Evolutionary conservation across 1,140 invertebrate species (phyloP), one percentile per base, ranked within the genome.

Genomic region (Zaprionus tsacasi): DNA sequence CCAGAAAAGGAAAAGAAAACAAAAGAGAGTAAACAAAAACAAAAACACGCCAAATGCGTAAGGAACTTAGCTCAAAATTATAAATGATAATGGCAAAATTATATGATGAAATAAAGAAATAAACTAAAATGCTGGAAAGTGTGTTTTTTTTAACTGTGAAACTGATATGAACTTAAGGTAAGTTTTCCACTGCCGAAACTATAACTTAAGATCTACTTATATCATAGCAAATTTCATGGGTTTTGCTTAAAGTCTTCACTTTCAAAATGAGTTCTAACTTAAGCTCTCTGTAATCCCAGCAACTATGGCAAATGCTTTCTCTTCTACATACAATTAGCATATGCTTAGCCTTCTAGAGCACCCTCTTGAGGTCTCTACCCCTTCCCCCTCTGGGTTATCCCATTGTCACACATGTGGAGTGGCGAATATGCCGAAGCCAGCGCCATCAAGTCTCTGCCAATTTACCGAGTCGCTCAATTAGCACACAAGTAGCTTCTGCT

Each of bases 81-180:
- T 78, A 79, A 64, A 79, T 55, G 73, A 87, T 78, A 82, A 82
- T 56, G 85, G 73, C 83, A 88, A 83, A 79, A 88, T 88, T 87
- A 87, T 88, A 89, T 88, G 78, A 87, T 36, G 77, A 87, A 83
- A 81, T 88, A 87, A 87, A 88, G 70, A 88, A 81, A 80, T 83
- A 61, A 73, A 77, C 60, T 35, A 36, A 68, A 60, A 48, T 36
- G 43, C 6, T 38, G 0, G 8, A 7, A 3, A 38, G 54, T 40
- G 21, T 66, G 30, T 70, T 50, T 64, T 15, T 13, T 8, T 30
- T 27, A n/a, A n/a, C n/a, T n/a, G n/a, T n/a, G 2, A 21, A 1
- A 21, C 21, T 21, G 21, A 27, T 69, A 25, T 45, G 11, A 15
- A 27, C 6, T n/a, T 15, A 15, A 7, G 13, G 40, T n/a, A 21